Evolutionary conservation across 1,140 invertebrate species (phyloP).

Genomic region (Apis dorsata): DNA sequence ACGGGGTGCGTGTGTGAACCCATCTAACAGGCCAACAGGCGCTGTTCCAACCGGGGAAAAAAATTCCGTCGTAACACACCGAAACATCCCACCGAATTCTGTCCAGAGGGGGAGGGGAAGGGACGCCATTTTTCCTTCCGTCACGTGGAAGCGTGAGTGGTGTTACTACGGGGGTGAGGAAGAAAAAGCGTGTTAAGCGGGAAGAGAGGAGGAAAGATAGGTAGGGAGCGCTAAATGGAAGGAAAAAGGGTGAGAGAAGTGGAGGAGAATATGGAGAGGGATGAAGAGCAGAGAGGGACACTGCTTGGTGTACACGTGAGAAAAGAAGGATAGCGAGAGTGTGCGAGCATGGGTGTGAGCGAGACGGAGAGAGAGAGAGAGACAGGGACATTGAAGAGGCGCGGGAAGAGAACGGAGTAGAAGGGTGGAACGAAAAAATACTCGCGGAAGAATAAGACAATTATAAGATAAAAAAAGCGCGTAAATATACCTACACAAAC

Average conservation of each 20-base stretch:
- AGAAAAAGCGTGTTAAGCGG: not conserved
- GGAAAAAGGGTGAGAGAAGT: not conserved
- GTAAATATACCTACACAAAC: no score
- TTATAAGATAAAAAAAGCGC: not conserved
- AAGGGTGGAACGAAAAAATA: not conserved
- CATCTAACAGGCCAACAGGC: not conserved
- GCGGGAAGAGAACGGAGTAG: not conserved
- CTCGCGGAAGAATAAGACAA: not conserved
- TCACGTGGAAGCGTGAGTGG: constrained; percentile 21
- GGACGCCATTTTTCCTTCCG: constrained; percentile 38
- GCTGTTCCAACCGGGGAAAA: constrained; percentile 14
- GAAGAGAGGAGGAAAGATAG: constrained; percentile 6
- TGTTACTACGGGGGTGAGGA: not conserved
- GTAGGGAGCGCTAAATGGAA: not conserved
- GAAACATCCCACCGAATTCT: constrained; percentile 26
- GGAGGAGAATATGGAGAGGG: not conserved
- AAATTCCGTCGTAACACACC: constrained; percentile 36
- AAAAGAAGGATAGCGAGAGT: not conserved
- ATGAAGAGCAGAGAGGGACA: not conserved
- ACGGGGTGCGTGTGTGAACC: constrained; percentile 5
- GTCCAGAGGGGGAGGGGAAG: not conserved
- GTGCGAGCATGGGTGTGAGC: no score
- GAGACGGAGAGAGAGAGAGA: not conserved
- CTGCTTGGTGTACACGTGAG: not conserved
- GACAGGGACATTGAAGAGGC: not conserved